These are phyloP conservation scores for Drosophila funebris DNA, from an alignment of 1,140 invertebrate species.

Conservation along the genomic window DNA sequence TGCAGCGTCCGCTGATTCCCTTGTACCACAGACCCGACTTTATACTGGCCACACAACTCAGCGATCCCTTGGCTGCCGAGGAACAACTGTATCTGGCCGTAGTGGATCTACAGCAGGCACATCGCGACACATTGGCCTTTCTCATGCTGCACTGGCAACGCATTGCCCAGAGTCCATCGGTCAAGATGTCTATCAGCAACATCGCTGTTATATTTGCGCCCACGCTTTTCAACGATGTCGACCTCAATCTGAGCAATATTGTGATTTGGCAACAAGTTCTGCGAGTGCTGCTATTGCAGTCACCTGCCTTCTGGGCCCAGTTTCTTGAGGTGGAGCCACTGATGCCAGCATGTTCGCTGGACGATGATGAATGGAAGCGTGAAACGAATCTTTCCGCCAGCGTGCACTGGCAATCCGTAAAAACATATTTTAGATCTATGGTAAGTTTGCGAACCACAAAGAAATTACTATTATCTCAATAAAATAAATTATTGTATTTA, in stretches of 20 bases:
- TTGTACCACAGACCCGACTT: constrained; percentile 89
- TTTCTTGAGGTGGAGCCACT: constrained; percentile 59
- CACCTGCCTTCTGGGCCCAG: constrained; percentile 57
- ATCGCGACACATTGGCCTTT: constrained; percentile 94
- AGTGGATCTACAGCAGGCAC: constrained; percentile 90
- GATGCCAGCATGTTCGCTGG: constrained; percentile 14
- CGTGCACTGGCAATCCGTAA: constrained; percentile 55
- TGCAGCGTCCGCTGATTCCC: constrained; percentile 93
- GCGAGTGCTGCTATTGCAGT: constrained; percentile 40
- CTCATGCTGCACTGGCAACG: constrained; percentile 92
- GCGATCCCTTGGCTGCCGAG: constrained; percentile 82
- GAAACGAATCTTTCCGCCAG: constrained; percentile 28
- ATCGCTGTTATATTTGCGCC: constrained; percentile 93
- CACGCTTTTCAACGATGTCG: constrained; percentile 85
- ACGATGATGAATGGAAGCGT: constrained; percentile 47
- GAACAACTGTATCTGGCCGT: constrained; percentile 88
- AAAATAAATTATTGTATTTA: background rate
- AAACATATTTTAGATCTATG: constrained; percentile 71
- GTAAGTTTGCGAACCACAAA: constrained; percentile 17
- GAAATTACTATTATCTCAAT: background rate
- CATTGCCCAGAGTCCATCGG: constrained; percentile 87
- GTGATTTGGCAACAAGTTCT: constrained; percentile 59
- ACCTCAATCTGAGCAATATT: constrained; percentile 84
- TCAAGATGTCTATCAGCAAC: constrained; percentile 91
- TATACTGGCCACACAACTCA: constrained; percentile 85